Evolutionary conservation across 2,888 invertebrate species (phyloP).

Genomic region (Ceratothoa steindachneri): DNA sequence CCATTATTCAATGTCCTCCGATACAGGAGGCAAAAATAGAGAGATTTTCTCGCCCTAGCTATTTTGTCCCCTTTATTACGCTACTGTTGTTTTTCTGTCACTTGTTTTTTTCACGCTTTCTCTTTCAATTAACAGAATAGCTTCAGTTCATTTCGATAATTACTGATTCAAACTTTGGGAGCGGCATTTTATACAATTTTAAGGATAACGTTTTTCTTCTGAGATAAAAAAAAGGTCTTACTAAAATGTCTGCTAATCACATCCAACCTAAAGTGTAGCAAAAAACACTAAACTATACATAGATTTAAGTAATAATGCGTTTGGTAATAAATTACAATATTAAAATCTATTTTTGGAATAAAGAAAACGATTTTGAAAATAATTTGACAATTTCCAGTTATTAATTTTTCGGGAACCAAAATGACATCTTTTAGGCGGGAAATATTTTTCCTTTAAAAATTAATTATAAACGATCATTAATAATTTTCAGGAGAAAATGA

Average conservation of each 20-base stretch:
- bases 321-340: too few relatives aligned
- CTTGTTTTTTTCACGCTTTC: constrained; percentile 2
- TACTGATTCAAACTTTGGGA: too few relatives aligned
- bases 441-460: neutral
- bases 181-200: too few relatives aligned
- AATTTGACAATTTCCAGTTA: neutral
- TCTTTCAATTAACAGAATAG: neutral
- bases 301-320: too few relatives aligned
- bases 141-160: neutral
- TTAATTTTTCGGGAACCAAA: neutral
- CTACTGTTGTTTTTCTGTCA: neutral
- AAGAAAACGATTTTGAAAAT: neutral
- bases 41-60: neutral
- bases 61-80: neutral
- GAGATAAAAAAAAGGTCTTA: too few relatives aligned
- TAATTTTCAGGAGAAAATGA: too few relatives aligned
- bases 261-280: too few relatives aligned
- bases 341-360: too few relatives aligned
- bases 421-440: neutral
- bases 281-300: too few relatives aligned
- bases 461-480: neutral
- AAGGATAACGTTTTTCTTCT: too few relatives aligned
- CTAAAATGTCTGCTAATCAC: too few relatives aligned
- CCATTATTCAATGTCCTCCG: neutral
- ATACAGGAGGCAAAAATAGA: neutral